Conservation (phyloP, 2,888 invertebrate genomes). For the Drosophila macrospina region DNA sequence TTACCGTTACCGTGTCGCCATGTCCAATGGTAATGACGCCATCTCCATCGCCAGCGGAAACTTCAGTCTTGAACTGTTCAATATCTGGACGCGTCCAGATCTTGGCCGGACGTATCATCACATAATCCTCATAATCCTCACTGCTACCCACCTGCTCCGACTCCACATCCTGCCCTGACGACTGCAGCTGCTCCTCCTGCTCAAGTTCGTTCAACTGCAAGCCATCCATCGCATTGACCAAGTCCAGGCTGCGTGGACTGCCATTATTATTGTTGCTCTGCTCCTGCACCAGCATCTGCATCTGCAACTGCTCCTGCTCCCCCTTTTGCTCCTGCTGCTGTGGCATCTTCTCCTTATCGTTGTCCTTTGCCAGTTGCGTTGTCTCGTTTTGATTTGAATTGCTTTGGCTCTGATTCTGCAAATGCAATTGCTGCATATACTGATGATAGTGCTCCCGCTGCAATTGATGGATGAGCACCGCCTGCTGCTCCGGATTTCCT, state of each 20-base stretch:
- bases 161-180: conserved; percentile 44
- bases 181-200: not conserved
- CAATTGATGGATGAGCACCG: conserved; percentile 95
- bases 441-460: conserved; percentile 99
- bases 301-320: not conserved
- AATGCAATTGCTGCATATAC: conserved; percentile 97
- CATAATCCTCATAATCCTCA: conserved; percentile 84
- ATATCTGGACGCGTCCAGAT: conserved; percentile 98
- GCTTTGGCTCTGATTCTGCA: conserved; percentile 75
- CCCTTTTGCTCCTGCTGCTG: conserved; percentile 8
- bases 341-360: conserved; percentile 16
- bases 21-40: conserved; percentile 97
- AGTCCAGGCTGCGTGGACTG: conserved; percentile 16
- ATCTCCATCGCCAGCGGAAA: conserved; percentile 92
- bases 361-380: conserved; percentile 12
- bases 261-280: conserved; percentile 22
- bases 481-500: conserved; percentile 95
- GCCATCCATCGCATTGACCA: conserved; percentile 49
- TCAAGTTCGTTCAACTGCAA: conserved; percentile 58
- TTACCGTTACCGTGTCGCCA: conserved; percentile 97
- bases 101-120: conserved; percentile 90
- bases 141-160: conserved; percentile 30
- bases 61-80: conserved; percentile 94
- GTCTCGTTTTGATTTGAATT: conserved; percentile 44
- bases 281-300: not conserved